phyloP scores from a whole-genome alignment of 1,140 invertebrate species.

The Drosophila teissieri region DNA sequence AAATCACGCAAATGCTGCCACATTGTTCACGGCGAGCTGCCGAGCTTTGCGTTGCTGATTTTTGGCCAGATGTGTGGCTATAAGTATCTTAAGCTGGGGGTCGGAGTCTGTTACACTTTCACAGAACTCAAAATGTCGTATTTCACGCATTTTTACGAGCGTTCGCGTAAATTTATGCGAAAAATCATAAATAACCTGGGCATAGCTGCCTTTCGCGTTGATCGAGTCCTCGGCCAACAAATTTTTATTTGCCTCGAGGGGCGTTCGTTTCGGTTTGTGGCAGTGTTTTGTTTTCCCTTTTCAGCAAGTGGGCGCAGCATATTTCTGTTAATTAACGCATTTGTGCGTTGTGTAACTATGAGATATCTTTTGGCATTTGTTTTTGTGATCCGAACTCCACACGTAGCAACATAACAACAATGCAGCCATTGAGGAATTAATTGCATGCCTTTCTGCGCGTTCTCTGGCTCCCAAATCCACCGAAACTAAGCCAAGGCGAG shows the following conservation, averaged over 20 bases:
- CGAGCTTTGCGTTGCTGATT: slow-evolving; percentile 44
- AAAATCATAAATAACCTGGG: slow-evolving; percentile 74
- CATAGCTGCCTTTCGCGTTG: slow-evolving; percentile 26
- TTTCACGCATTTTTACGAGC: slow-evolving; percentile 80
- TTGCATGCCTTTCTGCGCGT: slow-evolving; percentile 51
- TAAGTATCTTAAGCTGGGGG: neutral
- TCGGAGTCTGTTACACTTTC: slow-evolving; percentile 72
- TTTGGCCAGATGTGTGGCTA: neutral
- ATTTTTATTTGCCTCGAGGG: slow-evolving; percentile 20
- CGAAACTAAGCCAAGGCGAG: slow-evolving; percentile 55
- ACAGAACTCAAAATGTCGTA: slow-evolving; percentile 83
- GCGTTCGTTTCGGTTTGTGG: slow-evolving; percentile 24
- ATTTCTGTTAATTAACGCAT: slow-evolving; percentile 80
- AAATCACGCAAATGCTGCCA: slow-evolving; percentile 72
- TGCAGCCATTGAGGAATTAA: slow-evolving; percentile 58
- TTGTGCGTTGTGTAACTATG: slow-evolving; percentile 68
- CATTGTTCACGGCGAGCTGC: slow-evolving; percentile 69
- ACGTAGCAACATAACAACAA: slow-evolving; percentile 53
- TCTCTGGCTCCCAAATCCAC: slow-evolving; percentile 50
- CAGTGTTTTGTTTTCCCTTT: slow-evolving; percentile 7
- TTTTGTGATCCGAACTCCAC: slow-evolving; percentile 16
- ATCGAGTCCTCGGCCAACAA: slow-evolving; percentile 14
- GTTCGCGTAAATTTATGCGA: slow-evolving; percentile 83
- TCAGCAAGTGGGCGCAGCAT: slow-evolving; percentile 75
- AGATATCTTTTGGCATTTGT: slow-evolving; percentile 26